These are phyloP conservation scores for Leucoma salicis DNA, from an alignment of 2,888 invertebrate species.

Conservation along the genomic window DNA sequence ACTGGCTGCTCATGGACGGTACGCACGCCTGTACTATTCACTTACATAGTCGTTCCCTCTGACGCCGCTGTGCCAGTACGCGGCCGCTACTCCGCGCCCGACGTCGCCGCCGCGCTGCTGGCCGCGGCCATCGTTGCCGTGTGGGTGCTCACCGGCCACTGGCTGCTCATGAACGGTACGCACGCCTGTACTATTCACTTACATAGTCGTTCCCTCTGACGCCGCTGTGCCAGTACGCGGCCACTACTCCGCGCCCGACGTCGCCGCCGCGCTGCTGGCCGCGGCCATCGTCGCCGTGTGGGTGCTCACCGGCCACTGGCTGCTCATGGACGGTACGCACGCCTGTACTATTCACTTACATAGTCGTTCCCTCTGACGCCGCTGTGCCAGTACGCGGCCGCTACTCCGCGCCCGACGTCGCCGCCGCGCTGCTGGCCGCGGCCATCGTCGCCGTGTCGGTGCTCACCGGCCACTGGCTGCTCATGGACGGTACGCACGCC, in stretches of 20 bases:
- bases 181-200: too few relatives aligned
- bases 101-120: conserved; percentile 94
- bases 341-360: too few relatives aligned
- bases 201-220: too few relatives aligned
- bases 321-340: conserved; percentile 95
- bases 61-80: too few relatives aligned
- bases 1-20: conserved; percentile 99
- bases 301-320: conserved; percentile 99
- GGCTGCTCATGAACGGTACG: conserved; percentile 97
- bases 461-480: conserved; percentile 97
- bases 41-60: too few relatives aligned
- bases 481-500: conserved; percentile 95
- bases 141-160: conserved; percentile 98
- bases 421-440: conserved; percentile 95
- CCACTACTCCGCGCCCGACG: conserved; percentile 96
- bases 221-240: too few relatives aligned
- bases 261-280: conserved; percentile 95
- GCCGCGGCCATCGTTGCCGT: conserved; percentile 97
- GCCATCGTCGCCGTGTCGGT: conserved; percentile 98
- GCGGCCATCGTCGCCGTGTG: conserved; percentile 97
- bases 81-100: conserved; percentile 96
- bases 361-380: too few relatives aligned
- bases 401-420: conserved; percentile 96
- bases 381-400: too few relatives aligned
- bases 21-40: too few relatives aligned